Evolutionary conservation across 92 coral and sea anemone species (phyloP).

Genomic region (Umimayanthus chanpuru): DNA sequence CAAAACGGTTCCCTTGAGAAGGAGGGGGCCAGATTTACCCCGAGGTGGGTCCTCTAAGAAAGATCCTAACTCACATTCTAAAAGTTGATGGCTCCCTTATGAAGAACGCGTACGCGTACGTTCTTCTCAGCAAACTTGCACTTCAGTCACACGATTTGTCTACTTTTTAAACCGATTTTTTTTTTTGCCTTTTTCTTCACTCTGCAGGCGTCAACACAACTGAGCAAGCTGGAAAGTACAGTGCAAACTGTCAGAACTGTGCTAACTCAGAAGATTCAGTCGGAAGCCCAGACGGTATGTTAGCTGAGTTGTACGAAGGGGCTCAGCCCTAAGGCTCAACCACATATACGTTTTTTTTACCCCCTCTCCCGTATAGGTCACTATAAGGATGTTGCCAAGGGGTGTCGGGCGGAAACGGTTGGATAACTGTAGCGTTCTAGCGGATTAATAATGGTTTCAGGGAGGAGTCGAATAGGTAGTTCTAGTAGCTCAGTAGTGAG

Average conservation of each 20-base stretch:
- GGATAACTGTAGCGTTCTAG: too few species aligned
- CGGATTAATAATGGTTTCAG: too few species aligned
- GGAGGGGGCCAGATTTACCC: too few species aligned
- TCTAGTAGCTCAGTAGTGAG: too few species aligned
- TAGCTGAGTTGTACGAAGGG: background rate
- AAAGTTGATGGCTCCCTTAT: background rate
- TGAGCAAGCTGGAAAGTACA: constrained; percentile 87
- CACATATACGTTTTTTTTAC: background rate
- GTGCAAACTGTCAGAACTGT: constrained; percentile 92
- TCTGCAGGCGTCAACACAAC: constrained; percentile 75
- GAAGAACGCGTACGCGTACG: background rate
- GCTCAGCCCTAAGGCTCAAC: background rate
- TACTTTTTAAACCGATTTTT: too few species aligned
- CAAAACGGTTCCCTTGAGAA: too few species aligned
- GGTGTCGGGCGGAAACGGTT: too few species aligned
- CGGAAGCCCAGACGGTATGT: constrained; percentile 99
- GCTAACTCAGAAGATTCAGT: constrained; percentile 90
- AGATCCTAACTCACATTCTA: background rate
- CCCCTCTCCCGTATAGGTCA: too few species aligned
- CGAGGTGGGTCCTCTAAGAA: background rate
- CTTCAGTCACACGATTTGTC: background rate
- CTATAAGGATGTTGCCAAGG: too few species aligned
- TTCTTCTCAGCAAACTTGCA: background rate
- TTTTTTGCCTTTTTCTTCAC: background rate
- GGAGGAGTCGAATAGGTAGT: too few species aligned